Base-by-base conservation (phyloP, 2,797 vertebrate species). In the Lagocephalus sceleratus region DNA sequence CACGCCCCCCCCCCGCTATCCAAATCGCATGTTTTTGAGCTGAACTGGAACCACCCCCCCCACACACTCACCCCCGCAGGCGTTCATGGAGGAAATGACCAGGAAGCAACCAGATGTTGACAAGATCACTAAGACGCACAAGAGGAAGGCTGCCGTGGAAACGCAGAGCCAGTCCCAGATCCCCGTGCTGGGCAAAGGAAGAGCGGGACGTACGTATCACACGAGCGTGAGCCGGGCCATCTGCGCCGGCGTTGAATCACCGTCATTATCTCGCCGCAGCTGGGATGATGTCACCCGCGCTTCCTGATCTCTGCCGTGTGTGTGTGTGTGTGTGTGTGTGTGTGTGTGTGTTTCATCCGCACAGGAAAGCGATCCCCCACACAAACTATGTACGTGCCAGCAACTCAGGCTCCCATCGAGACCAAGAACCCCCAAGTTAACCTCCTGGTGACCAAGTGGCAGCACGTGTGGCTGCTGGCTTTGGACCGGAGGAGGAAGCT, bases 41-140 rank as follows among this genome's bases (percentile, higher is more conserved):
- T 20, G 2, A 12, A 45, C 20, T 12, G 19, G 9, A 14, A 6
- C 19, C 65, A 52, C 41, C 48, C 20, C 53, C 19, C 17, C 38
- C 68, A 25, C 59, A 71, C 12, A 44, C 67, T 48, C 29, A 47
- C 35, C 3, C 8, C 76, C 86, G 62, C 78, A 99, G 97, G 91
- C 79, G 0, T 99, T 99, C 79, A 97, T 99, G 97, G 97, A 99
- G 82, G 97, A 99, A 92, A 99, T 99, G 96, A 99, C 97, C 73
- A 94, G 95, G 88, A 99, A 99, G 80, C 97, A 99, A 70, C 97
- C 97, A 66, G 96, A 99, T 81, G 97, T 99, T 76, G 97, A 99
- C 86, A 99, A 94, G 90, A 93, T 99, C 73, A 99, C 97, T 58
- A 99, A 99, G 89, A 98, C 95, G 41, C 94, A 99, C 82, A 99